Evolutionary conservation across 2,797 vertebrate species (phyloP).

Genomic region (Sebastes hubbsi): DNA sequence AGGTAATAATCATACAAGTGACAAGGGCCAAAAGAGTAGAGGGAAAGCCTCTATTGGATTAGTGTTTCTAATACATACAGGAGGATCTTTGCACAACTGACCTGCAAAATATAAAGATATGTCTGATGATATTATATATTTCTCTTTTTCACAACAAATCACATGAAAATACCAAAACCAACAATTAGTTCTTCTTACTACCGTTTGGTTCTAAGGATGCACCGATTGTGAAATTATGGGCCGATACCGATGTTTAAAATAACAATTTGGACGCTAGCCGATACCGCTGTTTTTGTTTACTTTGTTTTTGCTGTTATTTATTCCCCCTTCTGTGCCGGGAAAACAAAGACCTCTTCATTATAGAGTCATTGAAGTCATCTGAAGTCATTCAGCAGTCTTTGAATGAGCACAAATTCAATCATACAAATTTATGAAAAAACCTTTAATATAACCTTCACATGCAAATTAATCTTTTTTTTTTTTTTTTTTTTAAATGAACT

Average conservation of each 20-base stretch:
- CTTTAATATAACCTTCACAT: neutral
- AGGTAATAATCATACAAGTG: slow-evolving; percentile 18
- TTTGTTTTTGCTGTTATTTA: neutral
- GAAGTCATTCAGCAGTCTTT: neutral
- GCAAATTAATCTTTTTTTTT: too few relatives aligned
- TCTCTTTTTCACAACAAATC: neutral
- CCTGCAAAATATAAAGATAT: neutral
- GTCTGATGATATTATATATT: neutral
- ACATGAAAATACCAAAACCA: neutral
- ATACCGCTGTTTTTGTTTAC: too few relatives aligned
- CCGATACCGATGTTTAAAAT: neutral
- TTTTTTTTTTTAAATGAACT: neutral
- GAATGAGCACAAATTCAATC: neutral
- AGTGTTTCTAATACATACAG: neutral
- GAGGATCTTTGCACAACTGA: neutral
- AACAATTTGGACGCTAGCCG: neutral
- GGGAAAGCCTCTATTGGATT: slow-evolving; percentile 5
- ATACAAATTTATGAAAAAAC: neutral
- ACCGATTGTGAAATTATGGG: neutral
- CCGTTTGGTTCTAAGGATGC: neutral
- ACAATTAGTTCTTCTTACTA: neutral
- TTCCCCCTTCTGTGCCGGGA: neutral
- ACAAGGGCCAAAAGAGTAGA: slow-evolving; percentile 17
- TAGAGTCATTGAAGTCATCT: neutral
- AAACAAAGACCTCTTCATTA: neutral